Evolutionary conservation across 2,888 invertebrate species (phyloP), one percentile per base, ranked within the genome.

Genomic region (Latrodectus elegans): DNA sequence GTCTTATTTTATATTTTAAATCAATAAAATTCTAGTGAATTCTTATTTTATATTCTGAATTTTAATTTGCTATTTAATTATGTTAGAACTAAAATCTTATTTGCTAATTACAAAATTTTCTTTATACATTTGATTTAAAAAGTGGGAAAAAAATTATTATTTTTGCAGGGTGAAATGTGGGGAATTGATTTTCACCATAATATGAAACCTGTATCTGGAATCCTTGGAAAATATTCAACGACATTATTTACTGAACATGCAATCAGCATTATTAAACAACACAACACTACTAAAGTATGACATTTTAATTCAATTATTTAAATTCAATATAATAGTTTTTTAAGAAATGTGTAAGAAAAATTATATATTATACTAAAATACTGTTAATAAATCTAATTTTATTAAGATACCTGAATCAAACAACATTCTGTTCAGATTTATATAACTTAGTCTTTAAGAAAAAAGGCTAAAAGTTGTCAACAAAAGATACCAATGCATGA

Each of bases 201-300:
- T 89, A 93, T 95, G 90, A 93, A 95, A 26, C 93, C 95, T 12
- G 95, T 95, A 0, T 95, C 95, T 93, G 95, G 96, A 89, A 92
- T 95, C 11, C 95, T 95, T 91, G 97, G 97, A 0, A 93, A 95
- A 90, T 97, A 97, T 92, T 96, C 96, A 0, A 97, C 97, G 0
- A 96, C 96, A 90, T 92, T 97, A 15, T 96, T 96, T 91, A 96
- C 97, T 0, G 93, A 94, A 1, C 95, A 96, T 91, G 95, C 97
- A 0, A 94, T 95, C 0, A 93, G 93, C 89, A 94, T 96, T 17
- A 96, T 98, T 88, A 91, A 93, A 11, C 91, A 92, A 0, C 97
- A 97, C 92, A 95, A 96, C 91, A 90, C 90, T 88, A 72, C 86
- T 22, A 73, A 88, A 55, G 89, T 89, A 80, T 51, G 75, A 65